Conservation (phyloP, 2,113 vertebrate genomes). For the Cryptoleucopteryx plumbea region DNA sequence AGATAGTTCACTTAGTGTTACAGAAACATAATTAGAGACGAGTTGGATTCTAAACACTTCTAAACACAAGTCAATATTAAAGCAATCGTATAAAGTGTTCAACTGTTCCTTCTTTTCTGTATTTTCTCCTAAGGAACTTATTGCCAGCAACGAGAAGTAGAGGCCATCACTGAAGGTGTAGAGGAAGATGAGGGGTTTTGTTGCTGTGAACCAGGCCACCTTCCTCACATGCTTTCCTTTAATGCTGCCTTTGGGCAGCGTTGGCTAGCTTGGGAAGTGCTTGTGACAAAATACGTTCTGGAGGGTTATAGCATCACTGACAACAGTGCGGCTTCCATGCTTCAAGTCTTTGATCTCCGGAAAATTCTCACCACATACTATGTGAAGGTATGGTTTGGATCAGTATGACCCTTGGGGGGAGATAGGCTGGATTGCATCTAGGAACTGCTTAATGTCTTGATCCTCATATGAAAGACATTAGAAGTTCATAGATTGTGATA, state of each 20-base stretch:
- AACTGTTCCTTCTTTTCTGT: neutral
- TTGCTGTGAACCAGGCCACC: slow-evolving; percentile 86
- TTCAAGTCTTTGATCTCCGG: slow-evolving; percentile 87
- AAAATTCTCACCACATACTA: slow-evolving; percentile 88
- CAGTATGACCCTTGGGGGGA: fast-evolving
- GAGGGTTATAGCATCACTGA: slow-evolving; percentile 90
- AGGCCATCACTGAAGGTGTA: slow-evolving; percentile 87
- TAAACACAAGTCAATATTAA: neutral
- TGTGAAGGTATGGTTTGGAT: slow-evolving; percentile 74
- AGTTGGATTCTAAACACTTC: neutral
- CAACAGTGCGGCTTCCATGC: slow-evolving; percentile 88
- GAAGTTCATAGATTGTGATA: neutral
- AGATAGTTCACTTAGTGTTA: neutral
- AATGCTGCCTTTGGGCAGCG: slow-evolving; percentile 86
- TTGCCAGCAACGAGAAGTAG: slow-evolving; percentile 87
- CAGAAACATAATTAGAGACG: neutral
- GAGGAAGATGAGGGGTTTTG: slow-evolving; percentile 89
- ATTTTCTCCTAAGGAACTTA: slow-evolving; percentile 76
- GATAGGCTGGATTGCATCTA: neutral
- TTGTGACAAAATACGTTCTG: slow-evolving; percentile 87
- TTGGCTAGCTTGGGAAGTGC: slow-evolving; percentile 89
- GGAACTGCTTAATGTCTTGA: neutral
- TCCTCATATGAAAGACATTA: neutral
- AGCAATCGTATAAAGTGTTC: neutral
- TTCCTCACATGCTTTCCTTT: slow-evolving; percentile 86